These are phyloP conservation scores for Nicator chloris DNA, from an alignment of 2,113 vertebrate species.

Conservation along the genomic window DNA sequence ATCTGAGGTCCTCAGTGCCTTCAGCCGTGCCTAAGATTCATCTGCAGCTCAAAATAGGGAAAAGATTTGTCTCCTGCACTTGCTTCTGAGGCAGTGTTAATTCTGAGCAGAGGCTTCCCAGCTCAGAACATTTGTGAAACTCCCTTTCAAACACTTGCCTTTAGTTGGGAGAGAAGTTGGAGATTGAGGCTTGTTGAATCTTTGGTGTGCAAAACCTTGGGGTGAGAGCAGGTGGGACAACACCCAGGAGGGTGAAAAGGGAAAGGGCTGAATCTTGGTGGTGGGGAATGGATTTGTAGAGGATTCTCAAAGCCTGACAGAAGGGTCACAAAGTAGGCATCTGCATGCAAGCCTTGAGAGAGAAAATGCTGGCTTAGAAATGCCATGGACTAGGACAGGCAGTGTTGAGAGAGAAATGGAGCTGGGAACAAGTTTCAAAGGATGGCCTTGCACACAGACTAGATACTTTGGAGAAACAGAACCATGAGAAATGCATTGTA, in stretches of 20 bases:
- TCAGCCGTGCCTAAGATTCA: conserved; percentile 33
- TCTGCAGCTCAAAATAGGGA: conserved; percentile 34
- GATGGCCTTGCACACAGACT: no score
- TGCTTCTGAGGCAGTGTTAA: neutral
- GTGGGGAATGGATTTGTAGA: no score
- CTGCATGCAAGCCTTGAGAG: no score
- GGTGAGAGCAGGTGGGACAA: neutral
- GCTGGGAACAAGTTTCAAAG: no score
- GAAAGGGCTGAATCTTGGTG: neutral
- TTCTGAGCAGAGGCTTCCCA: neutral
- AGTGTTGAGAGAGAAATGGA: no score
- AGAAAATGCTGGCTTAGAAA: no score
- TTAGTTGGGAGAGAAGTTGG: neutral
- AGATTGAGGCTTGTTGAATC: neutral
- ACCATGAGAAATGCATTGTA: no score
- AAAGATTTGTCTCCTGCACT: conserved; percentile 7
- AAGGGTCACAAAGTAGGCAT: no score
- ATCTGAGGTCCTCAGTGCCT: neutral
- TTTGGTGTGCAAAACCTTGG: neutral
- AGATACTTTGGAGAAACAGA: no score
- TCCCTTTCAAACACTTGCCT: neutral
- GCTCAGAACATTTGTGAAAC: neutral
- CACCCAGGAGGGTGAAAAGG: neutral
- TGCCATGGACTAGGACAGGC: no score
- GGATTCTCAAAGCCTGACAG: no score